Conservation (phyloP, 1,140 invertebrate genomes). For the Leptoteleia sp. region DNA sequence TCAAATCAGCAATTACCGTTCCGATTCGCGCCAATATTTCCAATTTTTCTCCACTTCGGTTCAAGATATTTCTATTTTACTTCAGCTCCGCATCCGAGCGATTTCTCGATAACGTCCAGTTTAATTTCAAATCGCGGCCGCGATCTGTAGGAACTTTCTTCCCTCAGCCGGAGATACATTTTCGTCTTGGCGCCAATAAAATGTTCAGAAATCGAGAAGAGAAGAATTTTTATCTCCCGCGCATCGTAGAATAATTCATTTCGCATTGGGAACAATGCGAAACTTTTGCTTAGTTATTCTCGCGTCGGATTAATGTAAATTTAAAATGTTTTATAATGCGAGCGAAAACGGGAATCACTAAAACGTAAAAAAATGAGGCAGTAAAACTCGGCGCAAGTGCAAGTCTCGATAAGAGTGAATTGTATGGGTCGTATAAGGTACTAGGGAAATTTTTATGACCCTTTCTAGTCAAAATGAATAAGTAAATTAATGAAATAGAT, state of each 20-base stretch:
- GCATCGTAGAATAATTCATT: background rate
- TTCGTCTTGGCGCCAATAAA: background rate
- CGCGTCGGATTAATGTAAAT: conserved; percentile 10
- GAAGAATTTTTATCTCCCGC: conserved; percentile 4
- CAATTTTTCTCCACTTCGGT: too few relatives aligned
- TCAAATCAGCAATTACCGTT: conserved; percentile 24
- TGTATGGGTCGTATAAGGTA: conserved; percentile 13
- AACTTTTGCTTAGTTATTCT: background rate
- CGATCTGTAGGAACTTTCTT: background rate
- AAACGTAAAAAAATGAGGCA: conserved; percentile 14
- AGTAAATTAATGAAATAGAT: too few relatives aligned
- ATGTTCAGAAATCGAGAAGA: background rate
- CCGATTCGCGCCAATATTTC: conserved; percentile 7
- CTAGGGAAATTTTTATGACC: background rate
- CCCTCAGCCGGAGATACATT: background rate
- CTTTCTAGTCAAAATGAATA: too few relatives aligned
- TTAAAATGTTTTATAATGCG: conserved; percentile 11
- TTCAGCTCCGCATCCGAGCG: too few relatives aligned
- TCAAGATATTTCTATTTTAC: too few relatives aligned
- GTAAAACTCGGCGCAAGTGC: conserved; percentile 11
- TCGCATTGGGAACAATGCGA: background rate
- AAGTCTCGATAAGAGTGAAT: conserved; percentile 7
- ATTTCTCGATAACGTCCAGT: background rate
- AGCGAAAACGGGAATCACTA: conserved; percentile 18
- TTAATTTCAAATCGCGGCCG: background rate